A percentile compares a stretch with the other conserved stretches of the same genome.
phyloP scores from a whole-genome alignment of 2,888 invertebrate species.

The Tipula confusa region DNA sequence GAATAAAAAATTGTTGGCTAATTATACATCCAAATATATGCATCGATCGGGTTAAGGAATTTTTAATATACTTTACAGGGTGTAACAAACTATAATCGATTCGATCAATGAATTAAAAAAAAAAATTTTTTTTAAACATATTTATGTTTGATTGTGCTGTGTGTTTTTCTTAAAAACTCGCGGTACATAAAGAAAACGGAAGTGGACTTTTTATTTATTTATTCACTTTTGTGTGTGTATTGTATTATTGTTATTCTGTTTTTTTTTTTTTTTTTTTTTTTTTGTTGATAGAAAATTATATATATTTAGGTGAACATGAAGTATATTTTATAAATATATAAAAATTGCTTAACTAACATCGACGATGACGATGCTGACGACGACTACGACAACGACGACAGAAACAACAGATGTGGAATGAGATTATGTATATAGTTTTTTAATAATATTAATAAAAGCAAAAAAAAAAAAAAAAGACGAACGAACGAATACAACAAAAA shows the following conservation, averaged over 20 bases:
- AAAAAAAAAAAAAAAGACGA: too few relatives aligned
- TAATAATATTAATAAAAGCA: background rate
- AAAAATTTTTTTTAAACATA: background rate
- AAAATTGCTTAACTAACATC: background rate
- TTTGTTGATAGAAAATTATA: background rate
- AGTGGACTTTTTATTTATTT: slow-evolving; percentile 16
- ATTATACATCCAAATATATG: background rate
- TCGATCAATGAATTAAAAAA: background rate
- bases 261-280: too few relatives aligned
- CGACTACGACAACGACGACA: background rate
- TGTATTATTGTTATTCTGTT: background rate
- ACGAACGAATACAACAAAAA: background rate
- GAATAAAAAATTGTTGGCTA: background rate
- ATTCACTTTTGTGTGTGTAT: background rate
- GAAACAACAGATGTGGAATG: background rate
- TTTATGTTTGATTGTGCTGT: background rate
- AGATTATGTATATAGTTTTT: background rate
- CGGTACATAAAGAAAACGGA: background rate
- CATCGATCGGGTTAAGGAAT: background rate
- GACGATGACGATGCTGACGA: background rate
- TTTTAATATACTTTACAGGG: background rate
- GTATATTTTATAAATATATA: background rate
- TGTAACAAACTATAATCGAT: background rate
- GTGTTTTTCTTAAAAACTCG: background rate
- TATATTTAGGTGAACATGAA: background rate